Base-by-base conservation (phyloP, 1,140 invertebrate genomes). In the Cherax quadricarinatus region DNA sequence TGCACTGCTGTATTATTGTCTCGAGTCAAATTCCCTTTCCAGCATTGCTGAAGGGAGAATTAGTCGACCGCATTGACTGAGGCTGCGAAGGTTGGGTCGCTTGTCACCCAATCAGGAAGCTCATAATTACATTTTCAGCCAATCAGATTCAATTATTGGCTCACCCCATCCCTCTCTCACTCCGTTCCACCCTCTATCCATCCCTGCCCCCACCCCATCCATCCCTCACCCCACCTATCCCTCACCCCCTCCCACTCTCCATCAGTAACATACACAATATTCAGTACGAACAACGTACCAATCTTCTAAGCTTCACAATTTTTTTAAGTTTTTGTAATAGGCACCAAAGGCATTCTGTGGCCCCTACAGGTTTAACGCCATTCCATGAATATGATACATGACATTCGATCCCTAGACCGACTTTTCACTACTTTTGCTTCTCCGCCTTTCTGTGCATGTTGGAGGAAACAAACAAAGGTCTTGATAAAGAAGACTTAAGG, bases 81-180 rank as follows among this genome's bases (percentile, higher is more conserved):
- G 41, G 1, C 18, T 66, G 70, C 30, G 66, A 62, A 57, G 80
- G 88, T n/a, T 60, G 80, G 66, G 88, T 84, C 88, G 88, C 88
- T 89, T 89, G 88, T 89, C 88, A 89, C 80, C 88, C 88, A 89
- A 89, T 89, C 88, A 89, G 88, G 88, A 89, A 89, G 60, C 88
- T 89, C 88, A 89, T 89, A 89, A 89, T 89, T 89, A 89, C 88
- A 89, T 89, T 89, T 89, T 89, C 80, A 89, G 81, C 88, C 88
- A 89, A 89, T 89, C 88, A 84, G 88, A 89, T 89, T 89, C 57
- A 89, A 89, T 89, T 89, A 89, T 62, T 48, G 49, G 57, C 66
- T 73, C 86, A 80, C 86, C 51, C 14, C n/a, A 7, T 1, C 5
- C 9, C 12, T 14, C 41, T 9, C 5, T 4, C 12, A 4, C 41